Evolutionary conservation across 2,113 vertebrate species (phyloP), one percentile per base, ranked within the genome.

Genomic region (Paraplagusia blochii): DNA sequence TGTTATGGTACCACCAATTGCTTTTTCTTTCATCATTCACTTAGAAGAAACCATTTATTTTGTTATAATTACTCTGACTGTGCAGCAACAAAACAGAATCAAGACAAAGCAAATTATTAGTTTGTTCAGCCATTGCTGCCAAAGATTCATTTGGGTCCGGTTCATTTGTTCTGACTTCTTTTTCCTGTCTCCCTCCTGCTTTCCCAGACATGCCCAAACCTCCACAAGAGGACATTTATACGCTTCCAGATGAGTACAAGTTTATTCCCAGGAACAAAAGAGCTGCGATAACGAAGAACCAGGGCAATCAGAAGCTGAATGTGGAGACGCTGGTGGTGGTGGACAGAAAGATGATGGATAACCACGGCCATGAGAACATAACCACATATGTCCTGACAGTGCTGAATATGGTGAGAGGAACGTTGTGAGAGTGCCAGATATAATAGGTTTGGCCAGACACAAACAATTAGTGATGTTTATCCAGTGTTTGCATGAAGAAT

Each of bases 251-350:
- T 39, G 94, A 95, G 83, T 95, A 93, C 72, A 81, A 74, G 46
- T 39, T 84, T 10, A 39, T 70, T 17, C 47, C 52, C n/a, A 84
- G 93, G 59, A 85, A 16, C 46, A 92, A 87, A 63, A 89, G 94
- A 33, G 91, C 93, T 0, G 83, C 84, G n/a, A 74, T 86, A 42
- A 71, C 78, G 50, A 91, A 90, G 63, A 66, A 76, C 38, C 83
- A 80, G 1, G 57, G 55, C 43, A 86, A 74, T 9, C 78, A 87
- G 55, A 91, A 85, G 42, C 85, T 94, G 63, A 94, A 93, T 5
- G 94, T 95, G 58, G 94, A 96, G 88, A 94, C 91, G 0, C 74
- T 96, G 73, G 94, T 96, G 64, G 94, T 96, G 58, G 93, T 94
- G 1, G 94, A 96, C 83, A 89, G 68, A 16, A 90, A 88, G 77